Percentiles rank a stretch among this genome's conserved stretches.
Conservation (phyloP, 2,113 vertebrate genomes). For the Scolopax mira region DNA sequence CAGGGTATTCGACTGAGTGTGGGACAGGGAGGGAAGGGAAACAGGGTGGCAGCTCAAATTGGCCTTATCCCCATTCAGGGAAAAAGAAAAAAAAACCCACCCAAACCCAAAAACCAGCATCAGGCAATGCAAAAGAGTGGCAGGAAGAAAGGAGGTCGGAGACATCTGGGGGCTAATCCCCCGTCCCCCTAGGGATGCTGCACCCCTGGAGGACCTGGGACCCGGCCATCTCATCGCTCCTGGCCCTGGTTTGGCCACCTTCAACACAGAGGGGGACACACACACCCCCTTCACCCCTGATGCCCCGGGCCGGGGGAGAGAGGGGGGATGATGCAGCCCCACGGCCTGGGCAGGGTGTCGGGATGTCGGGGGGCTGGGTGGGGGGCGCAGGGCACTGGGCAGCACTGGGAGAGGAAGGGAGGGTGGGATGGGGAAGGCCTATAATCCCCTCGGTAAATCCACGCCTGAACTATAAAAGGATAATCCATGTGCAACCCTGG, state of each 20-base stretch:
- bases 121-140: not conserved
- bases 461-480: conserved; percentile 68
- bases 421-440: conserved; percentile 24
- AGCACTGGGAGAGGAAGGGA: not conserved
- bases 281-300: not conserved
- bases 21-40: conserved; percentile 4
- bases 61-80: not conserved
- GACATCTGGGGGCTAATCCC: conserved; percentile 34
- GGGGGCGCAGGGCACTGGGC: not conserved
- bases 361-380: not conserved
- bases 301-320: rapidly evolving
- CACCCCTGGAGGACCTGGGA: not conserved
- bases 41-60: conserved; percentile 9
- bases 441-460: conserved; percentile 70
- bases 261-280: no score
- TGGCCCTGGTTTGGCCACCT: not conserved
- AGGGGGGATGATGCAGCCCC: not conserved
- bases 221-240: not conserved
- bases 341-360: rapidly evolving
- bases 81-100: not conserved
- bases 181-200: conserved; percentile 6
- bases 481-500: conserved; percentile 67
- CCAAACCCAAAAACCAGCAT: no score
- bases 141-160: conserved; percentile 24
- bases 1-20: no score